Evolutionary conservation across 2,113 vertebrate genomes (phyloP).

Genomic region (Australoheros scitulus): DNA sequence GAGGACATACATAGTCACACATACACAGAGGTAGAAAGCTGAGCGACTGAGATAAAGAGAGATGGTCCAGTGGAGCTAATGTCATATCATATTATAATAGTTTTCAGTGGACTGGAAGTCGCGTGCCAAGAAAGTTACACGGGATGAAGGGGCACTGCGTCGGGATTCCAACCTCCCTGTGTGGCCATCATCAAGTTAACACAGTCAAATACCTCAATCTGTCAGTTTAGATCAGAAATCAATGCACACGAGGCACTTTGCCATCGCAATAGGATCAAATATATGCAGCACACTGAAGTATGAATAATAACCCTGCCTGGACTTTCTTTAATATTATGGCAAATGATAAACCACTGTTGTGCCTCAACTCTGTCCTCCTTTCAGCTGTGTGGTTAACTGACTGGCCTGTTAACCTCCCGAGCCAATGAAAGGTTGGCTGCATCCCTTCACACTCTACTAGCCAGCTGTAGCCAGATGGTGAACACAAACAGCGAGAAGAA

Average conservation of each 20-base stretch:
- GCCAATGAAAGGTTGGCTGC: neutral
- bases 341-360: neutral
- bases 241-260: constrained; percentile 16
- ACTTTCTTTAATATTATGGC: neutral
- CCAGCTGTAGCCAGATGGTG: constrained; percentile 20
- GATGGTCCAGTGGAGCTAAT: constrained; percentile 49
- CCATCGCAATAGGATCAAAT: constrained; percentile 1
- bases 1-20: neutral
- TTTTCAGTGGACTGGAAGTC: constrained; percentile 32
- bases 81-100: constrained; percentile 63
- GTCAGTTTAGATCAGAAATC: constrained; percentile 57
- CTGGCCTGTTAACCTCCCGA: constrained; percentile 20
- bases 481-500: neutral
- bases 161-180: constrained; percentile 3
- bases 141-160: neutral
- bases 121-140: constrained; percentile 35
- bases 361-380: neutral
- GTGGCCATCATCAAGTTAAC: constrained; percentile 38
- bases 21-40: constrained; percentile 22
- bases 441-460: constrained; percentile 35
- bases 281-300: neutral
- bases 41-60: constrained; percentile 26
- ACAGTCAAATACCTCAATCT: constrained; percentile 24
- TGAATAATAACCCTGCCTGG: neutral
- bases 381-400: neutral